Base-by-base conservation (phyloP, 2,797 vertebrate species). In the Saxicola maurus region DNA sequence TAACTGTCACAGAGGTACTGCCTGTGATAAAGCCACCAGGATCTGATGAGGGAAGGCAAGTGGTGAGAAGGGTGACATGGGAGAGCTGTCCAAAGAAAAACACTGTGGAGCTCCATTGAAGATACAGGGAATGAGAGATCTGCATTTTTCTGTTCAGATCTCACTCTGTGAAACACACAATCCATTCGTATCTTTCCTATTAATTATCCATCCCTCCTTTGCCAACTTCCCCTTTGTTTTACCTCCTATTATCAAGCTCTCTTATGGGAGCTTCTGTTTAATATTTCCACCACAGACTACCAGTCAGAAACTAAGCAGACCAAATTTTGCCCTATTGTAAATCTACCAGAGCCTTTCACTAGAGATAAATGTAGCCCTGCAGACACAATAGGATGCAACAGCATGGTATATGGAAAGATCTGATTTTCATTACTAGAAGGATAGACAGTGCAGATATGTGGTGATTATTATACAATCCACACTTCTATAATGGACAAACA, bases 341-440 rank as follows among this genome's bases (percentile, higher is more conserved):
- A 92, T 55, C 67, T 68, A 71, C 46, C 31, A 61, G 17, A 91
- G 61, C 33, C 33, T 93, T 93, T 89, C 69, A 80, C 37, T 28
- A 68, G 51, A 79, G 65, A 87, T 59, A 84, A 92, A 82, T 52
- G 65, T 84, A 91, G 23, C 40, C 48, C 55, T 69, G 78, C 57
- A 59, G 72, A 86, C 65, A 88, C 60, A 86, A 77, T 17, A 80
- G 24, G 33, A 59, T 75, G 40, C 46, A 87, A 74, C 1, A 1
- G 48, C 31, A 57, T 59, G 71, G 40, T 71, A 77, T 48, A 61
- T 4, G 2, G 71, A 82, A 57, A 90, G 21, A 59, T 80, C 67
- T 80, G 80, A 90, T 88, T 94, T 93, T 92, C 80, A 62, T 91
- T 73, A 67, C 74, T 82, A 46, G 66, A 91, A 91, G 76, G 71